Evolutionary conservation across 2,797 vertebrate species (phyloP), one percentile per base, ranked within the genome.

Genomic region (Pyrocephalus nanus): DNA sequence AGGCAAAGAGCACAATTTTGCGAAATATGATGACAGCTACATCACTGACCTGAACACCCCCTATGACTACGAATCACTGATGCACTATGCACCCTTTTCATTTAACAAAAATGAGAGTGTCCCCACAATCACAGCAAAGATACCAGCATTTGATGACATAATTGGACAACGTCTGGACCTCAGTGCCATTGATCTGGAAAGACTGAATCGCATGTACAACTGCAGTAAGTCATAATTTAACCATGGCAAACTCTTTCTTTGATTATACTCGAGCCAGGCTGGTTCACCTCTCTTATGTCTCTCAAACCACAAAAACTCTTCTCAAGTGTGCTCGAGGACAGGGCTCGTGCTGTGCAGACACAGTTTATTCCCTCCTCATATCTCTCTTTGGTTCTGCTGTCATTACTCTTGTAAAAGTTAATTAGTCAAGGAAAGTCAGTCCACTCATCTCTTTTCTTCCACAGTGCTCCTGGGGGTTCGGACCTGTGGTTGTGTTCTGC

Each of bases 61-160:
- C 1, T 99, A 99, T 13, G 99, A 99, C 96, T 99, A 99, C 0
- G 99, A 99, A 90, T 99, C 99, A 8, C 0, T 99, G 93, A 99
- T 99, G 99, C 99, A 99, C 84, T 99, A 99, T 25, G 65, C 69
- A 6, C 99, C 98, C 0, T 96, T 98, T 73, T 98, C 99, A 32
- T 99, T 99, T 95, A 99, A 99, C 96, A 98, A 98, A 97, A 98
- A 99, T 11, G 65, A 25, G 2, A 97, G 55, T 43, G 26, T 97
- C 43, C 99, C 99, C 32, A 99, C 99, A 26, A 98, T 99, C 95
- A 99, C 98, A 9, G 96, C 99, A 25, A 99, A 99, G 95, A 99
- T 99, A 93, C 98, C 98, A 18, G 98, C 96, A 7, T 99, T 99
- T 96, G 91, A 98, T 91, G 77, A 98, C 55, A 92, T 99, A 84